Evolutionary conservation across 2,797 vertebrate species (phyloP).

Genomic region (Iguana delicatissima): DNA sequence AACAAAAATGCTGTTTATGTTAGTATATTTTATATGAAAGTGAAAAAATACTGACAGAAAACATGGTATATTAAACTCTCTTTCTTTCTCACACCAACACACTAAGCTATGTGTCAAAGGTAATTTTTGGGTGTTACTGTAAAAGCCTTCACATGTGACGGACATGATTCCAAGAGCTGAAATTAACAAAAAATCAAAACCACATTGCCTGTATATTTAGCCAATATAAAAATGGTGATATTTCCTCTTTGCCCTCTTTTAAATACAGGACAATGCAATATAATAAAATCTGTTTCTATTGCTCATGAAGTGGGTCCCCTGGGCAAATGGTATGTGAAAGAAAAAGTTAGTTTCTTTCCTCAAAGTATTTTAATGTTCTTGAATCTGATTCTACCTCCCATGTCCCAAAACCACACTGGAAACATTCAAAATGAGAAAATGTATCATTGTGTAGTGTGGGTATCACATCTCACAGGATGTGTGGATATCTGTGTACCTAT

Average conservation of each 20-base stretch:
- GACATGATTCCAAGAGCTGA: conserved; percentile 32
- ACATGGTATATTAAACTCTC: not conserved
- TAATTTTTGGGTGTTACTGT: not conserved
- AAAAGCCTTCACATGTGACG: not conserved
- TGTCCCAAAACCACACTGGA: not conserved
- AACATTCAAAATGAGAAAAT: conserved; percentile 36
- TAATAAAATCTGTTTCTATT: not conserved
- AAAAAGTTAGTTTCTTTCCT: conserved; percentile 28
- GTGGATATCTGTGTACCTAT: not conserved
- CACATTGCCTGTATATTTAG: conserved; percentile 40
- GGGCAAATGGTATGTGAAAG: conserved; percentile 3
- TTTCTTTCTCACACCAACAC: too few species aligned
- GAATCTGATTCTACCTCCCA: not conserved
- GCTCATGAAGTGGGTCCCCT: conserved; percentile 2
- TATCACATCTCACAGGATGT: not conserved
- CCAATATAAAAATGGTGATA: conserved; percentile 18
- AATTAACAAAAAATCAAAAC: conserved; percentile 35
- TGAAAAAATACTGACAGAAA: not conserved
- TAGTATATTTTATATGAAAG: not conserved
- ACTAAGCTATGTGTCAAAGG: not conserved
- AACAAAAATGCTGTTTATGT: not conserved
- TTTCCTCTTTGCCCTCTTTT: not conserved
- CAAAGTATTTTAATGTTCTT: conserved; percentile 16
- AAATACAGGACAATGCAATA: conserved; percentile 25
- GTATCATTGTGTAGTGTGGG: not conserved